Evolutionary conservation across 2,797 vertebrate species (phyloP), one percentile per base, ranked within the genome.

Genomic region (Argyrosomus regius): DNA sequence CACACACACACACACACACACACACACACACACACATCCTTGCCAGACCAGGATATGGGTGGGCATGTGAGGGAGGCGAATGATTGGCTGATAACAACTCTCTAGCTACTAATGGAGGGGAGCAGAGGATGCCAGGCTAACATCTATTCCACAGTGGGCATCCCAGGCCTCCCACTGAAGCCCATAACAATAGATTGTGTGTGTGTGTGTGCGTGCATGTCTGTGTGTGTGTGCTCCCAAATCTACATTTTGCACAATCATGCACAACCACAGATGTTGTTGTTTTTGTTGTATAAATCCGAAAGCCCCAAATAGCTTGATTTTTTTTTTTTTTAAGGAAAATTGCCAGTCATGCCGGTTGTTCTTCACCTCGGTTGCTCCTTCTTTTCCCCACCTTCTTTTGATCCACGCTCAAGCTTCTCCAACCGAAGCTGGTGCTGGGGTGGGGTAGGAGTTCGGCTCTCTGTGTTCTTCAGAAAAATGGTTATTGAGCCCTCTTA

Each of bases 51-150:
- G 50, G 66, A 75, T 72, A 75, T 72, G 61, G 77, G 82, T 60
- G 75, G 77, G 72, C 69, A 69, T 77, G 75, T 69, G 49, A 71
- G 49, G 49, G 70, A 85, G 68, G 73, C 18, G 18, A 39, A 48
- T 66, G 82, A 77, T 64, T 75, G 79, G 71, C 60, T 70, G 73
- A 86, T 73, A 77, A 78, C 68, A 68, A 67, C 48, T 62, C 77
- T 80, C 6, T 16, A 56, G 60, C 60, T 54, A 4, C 45, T 81
- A 78, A 84, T 77, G 39, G 67, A 39, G 63, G 35, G 54, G 72
- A 72, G 52, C 65, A 57, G 41, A 75, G 62, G 68, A 82, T 72
- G 71, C 57, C 75, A 82, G 82, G 57, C 59, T 64, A 72, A 61
- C 53, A 75, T 69, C 60, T 53, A 59, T 59, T 77, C 72, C 59